phyloP scores from a whole-genome alignment of 2,113 vertebrate species.

The Chaetura pelagica region DNA sequence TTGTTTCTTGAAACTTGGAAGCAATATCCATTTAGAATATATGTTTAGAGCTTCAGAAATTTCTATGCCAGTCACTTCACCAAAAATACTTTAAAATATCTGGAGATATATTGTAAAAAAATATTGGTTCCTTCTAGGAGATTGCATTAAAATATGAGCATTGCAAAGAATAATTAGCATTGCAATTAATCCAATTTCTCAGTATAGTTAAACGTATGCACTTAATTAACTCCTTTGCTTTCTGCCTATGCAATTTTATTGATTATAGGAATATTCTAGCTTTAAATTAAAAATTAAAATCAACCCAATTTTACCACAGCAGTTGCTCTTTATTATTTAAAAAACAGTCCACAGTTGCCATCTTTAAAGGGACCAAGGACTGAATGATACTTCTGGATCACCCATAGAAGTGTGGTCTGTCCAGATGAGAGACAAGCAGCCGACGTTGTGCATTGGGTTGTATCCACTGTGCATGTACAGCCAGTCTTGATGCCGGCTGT shows the following conservation, averaged over 20 bases:
- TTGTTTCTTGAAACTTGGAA: neutral
- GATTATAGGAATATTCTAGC: neutral
- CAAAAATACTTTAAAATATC: neutral
- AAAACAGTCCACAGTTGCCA: neutral
- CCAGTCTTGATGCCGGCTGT: neutral
- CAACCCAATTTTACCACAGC: rapidly evolving
- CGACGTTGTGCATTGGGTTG: rapidly evolving
- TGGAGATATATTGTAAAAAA: neutral
- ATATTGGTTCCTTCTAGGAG: rapidly evolving
- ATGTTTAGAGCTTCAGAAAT: neutral
- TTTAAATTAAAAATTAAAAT: neutral
- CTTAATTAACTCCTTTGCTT: neutral
- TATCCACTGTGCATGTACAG: rapidly evolving
- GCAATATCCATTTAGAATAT: neutral
- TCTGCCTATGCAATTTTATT: neutral
- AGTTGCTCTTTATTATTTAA: neutral
- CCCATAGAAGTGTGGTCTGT: neutral
- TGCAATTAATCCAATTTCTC: neutral
- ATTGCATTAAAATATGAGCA: neutral
- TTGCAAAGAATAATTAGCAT: neutral
- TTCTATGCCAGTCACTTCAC: neutral
- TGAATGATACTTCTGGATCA: neutral
- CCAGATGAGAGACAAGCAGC: neutral
- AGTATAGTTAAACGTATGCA: neutral
- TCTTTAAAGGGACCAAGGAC: neutral